phyloP scores from a whole-genome alignment of 2,113 vertebrate species.

The Entomyzon cyanotis region DNA sequence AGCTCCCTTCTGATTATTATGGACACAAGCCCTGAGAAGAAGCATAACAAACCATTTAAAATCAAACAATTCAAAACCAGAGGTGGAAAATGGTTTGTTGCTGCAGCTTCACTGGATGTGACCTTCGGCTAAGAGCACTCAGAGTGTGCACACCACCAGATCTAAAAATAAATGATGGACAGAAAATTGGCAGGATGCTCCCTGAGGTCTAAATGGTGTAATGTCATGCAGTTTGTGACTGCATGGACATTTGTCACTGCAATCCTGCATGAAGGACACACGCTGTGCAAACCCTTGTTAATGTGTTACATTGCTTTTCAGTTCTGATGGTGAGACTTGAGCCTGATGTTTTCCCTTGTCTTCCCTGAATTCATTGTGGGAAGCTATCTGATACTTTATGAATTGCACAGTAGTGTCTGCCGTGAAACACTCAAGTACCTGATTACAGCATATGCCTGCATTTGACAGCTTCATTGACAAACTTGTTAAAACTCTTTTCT shows the following conservation, averaged over 20 bases:
- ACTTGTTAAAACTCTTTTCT: conserved; percentile 35
- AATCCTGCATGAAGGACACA: conserved; percentile 51
- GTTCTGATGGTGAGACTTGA: neutral
- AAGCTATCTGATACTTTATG: conserved; percentile 25
- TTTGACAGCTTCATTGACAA: conserved; percentile 27
- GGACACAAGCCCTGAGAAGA: conserved; percentile 2
- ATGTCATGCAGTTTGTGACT: conserved; percentile 33
- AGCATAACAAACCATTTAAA: conserved; percentile 41
- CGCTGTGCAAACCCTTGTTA: conserved; percentile 53
- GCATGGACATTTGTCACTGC: conserved; percentile 50
- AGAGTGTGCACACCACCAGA: neutral
- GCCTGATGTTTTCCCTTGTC: neutral
- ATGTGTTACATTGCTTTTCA: conserved; percentile 3
- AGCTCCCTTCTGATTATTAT: neutral
- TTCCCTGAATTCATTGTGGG: conserved; percentile 22
- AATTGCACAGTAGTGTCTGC: neutral
- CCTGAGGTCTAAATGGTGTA: conserved; percentile 37
- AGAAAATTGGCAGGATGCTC: conserved; percentile 56
- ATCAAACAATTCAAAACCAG: conserved; percentile 16
- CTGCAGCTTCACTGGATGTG: conserved; percentile 31
- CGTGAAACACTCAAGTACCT: conserved; percentile 45
- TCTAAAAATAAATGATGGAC: conserved; percentile 62
- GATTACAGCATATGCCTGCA: neutral
- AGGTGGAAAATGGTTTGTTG: conserved; percentile 7
- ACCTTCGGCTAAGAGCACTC: conserved; percentile 56